phyloP scores from a whole-genome alignment of 2,113 vertebrate genomes.

The Garra rufa region DNA sequence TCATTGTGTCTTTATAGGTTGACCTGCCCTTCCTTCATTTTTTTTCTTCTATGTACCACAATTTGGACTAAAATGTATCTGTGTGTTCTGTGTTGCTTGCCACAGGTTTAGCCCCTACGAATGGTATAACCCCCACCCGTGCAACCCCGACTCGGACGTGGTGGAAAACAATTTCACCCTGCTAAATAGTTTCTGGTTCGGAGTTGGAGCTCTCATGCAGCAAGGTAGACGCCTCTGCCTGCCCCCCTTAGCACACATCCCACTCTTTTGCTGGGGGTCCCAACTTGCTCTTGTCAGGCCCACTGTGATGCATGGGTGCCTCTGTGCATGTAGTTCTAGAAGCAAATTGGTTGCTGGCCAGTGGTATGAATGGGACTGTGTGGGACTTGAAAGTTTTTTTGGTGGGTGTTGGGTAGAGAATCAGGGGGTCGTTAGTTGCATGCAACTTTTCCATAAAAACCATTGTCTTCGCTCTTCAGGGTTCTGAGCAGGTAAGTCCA shows the following conservation, averaged over 20 bases:
- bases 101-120: slow-evolving; percentile 99
- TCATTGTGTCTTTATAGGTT: slow-evolving; percentile 70
- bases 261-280: slow-evolving; percentile 96
- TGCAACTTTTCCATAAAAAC: slow-evolving; percentile 57
- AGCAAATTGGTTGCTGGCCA: slow-evolving; percentile 65
- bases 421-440: slow-evolving; percentile 57
- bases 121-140: slow-evolving; percentile 99
- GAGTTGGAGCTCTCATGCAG: slow-evolving; percentile 99
- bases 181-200: slow-evolving; percentile 99
- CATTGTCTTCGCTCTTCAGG: slow-evolving; percentile 23
- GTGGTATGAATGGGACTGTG: slow-evolving; percentile 42
- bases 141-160: slow-evolving; percentile 99
- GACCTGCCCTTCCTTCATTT: slow-evolving; percentile 46
- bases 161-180: slow-evolving; percentile 99
- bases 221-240: slow-evolving; percentile 99
- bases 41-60: slow-evolving; percentile 26
- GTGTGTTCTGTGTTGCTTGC: slow-evolving; percentile 85
- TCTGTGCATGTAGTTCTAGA: slow-evolving; percentile 93
- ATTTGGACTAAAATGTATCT: slow-evolving; percentile 52
- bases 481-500: slow-evolving; percentile 70
- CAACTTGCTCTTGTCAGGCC: slow-evolving; percentile 79
- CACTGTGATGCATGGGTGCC: slow-evolving; percentile 92
- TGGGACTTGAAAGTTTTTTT: slow-evolving; percentile 39
- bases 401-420: slow-evolving; percentile 50
- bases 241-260: slow-evolving; percentile 86